Evolutionary conservation across 1,140 invertebrate species (phyloP), one percentile per base, ranked within the genome.

Genomic region (Euborellia annulipes): DNA sequence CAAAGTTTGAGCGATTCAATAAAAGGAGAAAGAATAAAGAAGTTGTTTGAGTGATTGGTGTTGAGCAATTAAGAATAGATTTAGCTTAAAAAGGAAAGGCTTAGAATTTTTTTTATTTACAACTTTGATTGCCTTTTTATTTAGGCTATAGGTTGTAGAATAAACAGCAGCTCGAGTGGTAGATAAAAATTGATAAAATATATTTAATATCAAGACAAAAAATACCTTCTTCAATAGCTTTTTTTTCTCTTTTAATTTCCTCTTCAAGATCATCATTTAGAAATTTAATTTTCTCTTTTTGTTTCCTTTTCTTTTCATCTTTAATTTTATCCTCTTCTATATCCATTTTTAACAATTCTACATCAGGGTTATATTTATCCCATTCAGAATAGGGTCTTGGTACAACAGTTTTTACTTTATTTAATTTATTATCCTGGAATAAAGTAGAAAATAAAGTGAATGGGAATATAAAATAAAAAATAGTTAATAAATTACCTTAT

Each of bases 361-460:
- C 69, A 41, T 82, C 78, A 1, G 69, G 69, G 57, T 81, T 76
- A 54, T 74, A 80, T 57, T 78, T 78, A 54, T 80, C 73, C 79
- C 79, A 82, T 46, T 69, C 66, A 1, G 54, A 56, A 49, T 81
- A 81, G 52, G 80, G 75, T 3, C 66, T 76, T 9, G 69, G 66
- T 22, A 60, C 52, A 30, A 68, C 67, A 40, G 60, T 53, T 46
- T 61, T 64, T 27, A 50, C 22, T 23, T 42, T 40, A 34, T 52
- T 53, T 7, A 46, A 53, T 51, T 11, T 48, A 21, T 17, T 27
- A 20, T 16, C 16, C 22, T 17, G 6, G n/a, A 38, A 21, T 13
- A 9, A 14, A n/a, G n/a, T n/a, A n/a, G n/a, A n/a, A n/a, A n/a
- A n/a, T n/a, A n/a, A n/a, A 45, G n/a, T 9, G 8, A 38, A 36